Conservation (phyloP, 2,797 vertebrate species). For the Anguilla marmorata region DNA sequence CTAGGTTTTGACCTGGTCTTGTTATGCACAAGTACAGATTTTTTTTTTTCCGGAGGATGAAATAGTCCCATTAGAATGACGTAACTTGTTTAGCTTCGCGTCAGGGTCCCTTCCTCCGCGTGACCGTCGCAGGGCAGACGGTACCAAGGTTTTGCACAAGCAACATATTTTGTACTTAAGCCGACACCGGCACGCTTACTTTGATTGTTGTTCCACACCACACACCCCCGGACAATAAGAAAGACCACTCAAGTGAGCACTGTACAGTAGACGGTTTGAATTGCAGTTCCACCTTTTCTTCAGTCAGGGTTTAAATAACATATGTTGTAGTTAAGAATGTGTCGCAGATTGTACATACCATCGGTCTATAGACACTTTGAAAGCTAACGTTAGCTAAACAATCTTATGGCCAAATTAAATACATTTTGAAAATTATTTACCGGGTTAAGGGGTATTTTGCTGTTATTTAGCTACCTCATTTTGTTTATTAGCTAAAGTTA, state of each 20-base stretch:
- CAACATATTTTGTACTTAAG: too few relatives aligned
- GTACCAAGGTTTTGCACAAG: neutral
- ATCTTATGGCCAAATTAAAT: neutral
- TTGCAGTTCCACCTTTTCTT: neutral
- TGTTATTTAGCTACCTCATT: too few relatives aligned
- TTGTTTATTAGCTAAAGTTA: neutral
- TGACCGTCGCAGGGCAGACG: neutral
- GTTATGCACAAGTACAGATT: neutral
- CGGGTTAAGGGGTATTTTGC: too few relatives aligned
- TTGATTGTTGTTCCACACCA: neutral
- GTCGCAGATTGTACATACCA: neutral
- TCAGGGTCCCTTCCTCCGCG: neutral
- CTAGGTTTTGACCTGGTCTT: neutral
- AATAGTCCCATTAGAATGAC: neutral
- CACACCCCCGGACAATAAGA: neutral
- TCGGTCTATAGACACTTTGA: neutral
- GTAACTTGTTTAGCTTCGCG: neutral
- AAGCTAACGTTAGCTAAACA: too few relatives aligned
- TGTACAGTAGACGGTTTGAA: neutral
- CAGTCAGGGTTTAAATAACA: neutral
- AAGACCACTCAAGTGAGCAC: neutral
- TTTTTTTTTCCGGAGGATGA: neutral
- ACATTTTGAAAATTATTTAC: too few relatives aligned
- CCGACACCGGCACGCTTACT: neutral
- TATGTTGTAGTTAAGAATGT: neutral